phyloP scores from a whole-genome alignment of 2,113 vertebrate genomes.

The Campylorhamphus procurvoides region DNA sequence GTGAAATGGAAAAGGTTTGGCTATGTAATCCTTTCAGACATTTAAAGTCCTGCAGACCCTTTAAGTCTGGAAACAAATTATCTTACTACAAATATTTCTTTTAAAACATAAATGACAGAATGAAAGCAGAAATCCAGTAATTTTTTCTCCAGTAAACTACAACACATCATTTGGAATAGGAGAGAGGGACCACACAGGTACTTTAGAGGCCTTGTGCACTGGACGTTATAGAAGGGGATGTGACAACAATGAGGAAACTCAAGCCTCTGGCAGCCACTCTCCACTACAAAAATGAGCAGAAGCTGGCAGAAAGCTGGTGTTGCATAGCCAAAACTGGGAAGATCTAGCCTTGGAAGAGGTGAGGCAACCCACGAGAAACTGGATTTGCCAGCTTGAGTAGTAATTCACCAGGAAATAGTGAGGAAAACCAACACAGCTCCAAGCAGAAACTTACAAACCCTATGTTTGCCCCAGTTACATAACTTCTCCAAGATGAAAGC shows the following conservation, averaged over 20 bases:
- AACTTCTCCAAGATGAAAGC: neutral
- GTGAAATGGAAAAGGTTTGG: neutral
- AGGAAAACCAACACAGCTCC: neutral
- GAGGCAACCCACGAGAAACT: neutral
- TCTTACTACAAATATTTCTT: neutral
- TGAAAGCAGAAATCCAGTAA: neutral
- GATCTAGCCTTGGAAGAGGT: neutral
- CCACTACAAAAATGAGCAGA: neutral
- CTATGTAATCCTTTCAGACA: neutral
- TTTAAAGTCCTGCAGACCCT: neutral
- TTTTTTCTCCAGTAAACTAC: neutral
- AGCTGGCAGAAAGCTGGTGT: neutral
- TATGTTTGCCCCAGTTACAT: fast-evolving
- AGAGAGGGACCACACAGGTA: fast-evolving
- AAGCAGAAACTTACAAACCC: neutral
- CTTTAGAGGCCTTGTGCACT: too few relatives aligned
- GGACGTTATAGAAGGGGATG: fast-evolving
- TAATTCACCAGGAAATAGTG: neutral
- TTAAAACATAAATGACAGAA: neutral
- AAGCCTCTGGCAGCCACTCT: neutral
- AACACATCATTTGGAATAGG: neutral
- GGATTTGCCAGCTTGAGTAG: neutral
- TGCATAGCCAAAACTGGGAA: neutral
- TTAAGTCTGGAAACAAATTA: neutral
- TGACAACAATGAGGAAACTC: neutral